Evolutionary conservation across 2,888 invertebrate species (phyloP), one percentile per base, ranked within the genome.

Genomic region (Orchesellides sinensis): DNA sequence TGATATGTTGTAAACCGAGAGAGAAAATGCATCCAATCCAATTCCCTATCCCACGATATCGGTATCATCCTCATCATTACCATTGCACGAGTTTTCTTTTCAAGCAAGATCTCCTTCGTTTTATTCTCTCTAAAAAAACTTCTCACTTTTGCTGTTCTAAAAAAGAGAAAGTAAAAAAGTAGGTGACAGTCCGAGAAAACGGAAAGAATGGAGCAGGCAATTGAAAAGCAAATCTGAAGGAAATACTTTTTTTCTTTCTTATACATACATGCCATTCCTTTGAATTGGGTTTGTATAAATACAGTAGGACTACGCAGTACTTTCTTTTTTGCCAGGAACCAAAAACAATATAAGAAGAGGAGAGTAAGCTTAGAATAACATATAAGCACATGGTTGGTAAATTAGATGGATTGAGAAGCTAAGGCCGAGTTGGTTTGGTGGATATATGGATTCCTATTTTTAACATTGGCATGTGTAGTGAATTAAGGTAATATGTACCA

Each of bases 211-310:
- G 40, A 52, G 52, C 21, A 52, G 52, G 10, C 19, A 35, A 35
- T 17, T 52, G 52, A 52, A 52, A 17, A 10, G 52, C 12, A 52
- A 52, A 52, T 52, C 52, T 35, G 40, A 35, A 35, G 6, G 40
- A 40, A 40, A 2, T 1, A 14, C n/a, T 32, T 32, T 32, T 32
- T 40, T 40, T 40, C 40, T 2, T 2, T n/a, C n/a, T n/a, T n/a
- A n/a, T n/a, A n/a, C n/a, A n/a, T 52, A 68, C 52, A 32, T 52
- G 49, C 52, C 14, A 4, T 49, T 68, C 49, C 68, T 68, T 68
- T 49, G n/a, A n/a, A n/a, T 40, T 40, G 40, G 2, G 10, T 40
- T 40, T 40, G 10, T 40, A n/a, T 10, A 40, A 40, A 40, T 40
- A 14, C n/a, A 40, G 40, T 2, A 8, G 40, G 40, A 40, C n/a